These are phyloP conservation scores for Glossosoma conforme DNA, from an alignment of 1,140 invertebrate species.

Conservation along the genomic window DNA sequence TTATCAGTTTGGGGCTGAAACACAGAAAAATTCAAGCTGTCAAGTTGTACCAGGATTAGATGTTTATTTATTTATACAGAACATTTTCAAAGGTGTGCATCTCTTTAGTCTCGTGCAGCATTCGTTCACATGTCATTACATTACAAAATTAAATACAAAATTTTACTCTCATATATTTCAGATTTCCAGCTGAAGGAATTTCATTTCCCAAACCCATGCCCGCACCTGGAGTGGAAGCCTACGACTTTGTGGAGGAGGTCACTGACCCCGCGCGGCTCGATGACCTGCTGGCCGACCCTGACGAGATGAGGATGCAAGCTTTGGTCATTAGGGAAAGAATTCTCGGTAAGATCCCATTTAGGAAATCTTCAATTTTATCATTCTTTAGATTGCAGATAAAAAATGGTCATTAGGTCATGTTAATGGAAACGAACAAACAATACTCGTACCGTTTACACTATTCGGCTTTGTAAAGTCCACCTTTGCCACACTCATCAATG, in stretches of 20 bases:
- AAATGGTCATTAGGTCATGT: neutral
- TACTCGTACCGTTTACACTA: neutral
- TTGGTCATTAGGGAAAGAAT: conserved; percentile 90
- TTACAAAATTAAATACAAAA: too few species aligned
- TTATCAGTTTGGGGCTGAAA: too few species aligned
- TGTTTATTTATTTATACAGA: too few species aligned
- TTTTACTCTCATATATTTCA: too few species aligned
- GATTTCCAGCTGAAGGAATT: conserved; percentile 53
- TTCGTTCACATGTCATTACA: too few species aligned
- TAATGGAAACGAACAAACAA: neutral
- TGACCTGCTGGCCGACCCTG: conserved; percentile 84
- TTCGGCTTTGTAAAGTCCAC: too few species aligned
- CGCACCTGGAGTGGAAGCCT: conserved; percentile 71
- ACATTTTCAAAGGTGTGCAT: too few species aligned
- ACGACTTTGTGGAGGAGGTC: conserved; percentile 82
- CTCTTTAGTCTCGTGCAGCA: too few species aligned
- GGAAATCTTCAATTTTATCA: neutral
- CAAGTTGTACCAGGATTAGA: too few species aligned
- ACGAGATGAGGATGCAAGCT: conserved; percentile 95
- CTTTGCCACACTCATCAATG: too few species aligned
- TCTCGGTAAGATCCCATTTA: conserved; percentile 55
- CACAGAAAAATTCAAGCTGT: too few species aligned
- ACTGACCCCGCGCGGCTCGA: conserved; percentile 72
- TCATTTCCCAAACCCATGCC: conserved; percentile 65
- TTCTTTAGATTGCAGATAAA: too few species aligned